Percentiles rank a stretch among this genome's conserved stretches.
Evolutionary conservation across 2,888 invertebrate genomes (phyloP).

Genomic region (Drosophila putrida): DNA sequence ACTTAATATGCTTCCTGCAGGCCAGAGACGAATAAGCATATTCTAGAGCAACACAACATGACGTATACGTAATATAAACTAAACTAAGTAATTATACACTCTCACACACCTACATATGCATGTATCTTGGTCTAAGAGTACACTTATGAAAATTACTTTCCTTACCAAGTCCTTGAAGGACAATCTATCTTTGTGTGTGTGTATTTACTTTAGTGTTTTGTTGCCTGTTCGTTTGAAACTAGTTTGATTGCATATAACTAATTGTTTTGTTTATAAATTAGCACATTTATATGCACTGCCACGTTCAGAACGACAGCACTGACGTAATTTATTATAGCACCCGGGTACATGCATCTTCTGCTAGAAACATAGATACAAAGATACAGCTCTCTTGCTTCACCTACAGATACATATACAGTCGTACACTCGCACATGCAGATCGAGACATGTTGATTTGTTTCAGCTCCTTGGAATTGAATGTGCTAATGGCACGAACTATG

Average conservation of each 20-base stretch:
- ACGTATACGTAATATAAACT: constrained; percentile 69
- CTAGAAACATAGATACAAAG: constrained; percentile 7
- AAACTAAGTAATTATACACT: constrained; percentile 64
- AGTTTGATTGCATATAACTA: constrained; percentile 72
- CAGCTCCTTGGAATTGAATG: constrained; percentile 8
- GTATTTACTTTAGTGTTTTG: constrained; percentile 26
- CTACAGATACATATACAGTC: background rate
- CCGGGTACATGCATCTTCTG: constrained; percentile 46
- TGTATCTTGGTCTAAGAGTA: background rate
- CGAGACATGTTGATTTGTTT: constrained; percentile 20
- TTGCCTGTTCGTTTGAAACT: constrained; percentile 41
- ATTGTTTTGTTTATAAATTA: constrained; percentile 80
- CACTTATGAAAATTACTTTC: constrained; percentile 76
- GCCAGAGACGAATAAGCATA: background rate
- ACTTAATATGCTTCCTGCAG: background rate
- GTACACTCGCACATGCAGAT: background rate
- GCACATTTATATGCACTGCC: constrained; percentile 75
- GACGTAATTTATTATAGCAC: constrained; percentile 72
- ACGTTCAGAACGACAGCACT: constrained; percentile 53
- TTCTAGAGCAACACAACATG: constrained; percentile 44
- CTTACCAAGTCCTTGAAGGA: constrained; percentile 3
- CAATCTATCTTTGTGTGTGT: constrained; percentile 10
- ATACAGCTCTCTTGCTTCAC: background rate
- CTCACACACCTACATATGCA: background rate
- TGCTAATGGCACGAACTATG: constrained; percentile 22